Conservation (phyloP, 2,113 vertebrate species). For the Taurulus bubalis region DNA sequence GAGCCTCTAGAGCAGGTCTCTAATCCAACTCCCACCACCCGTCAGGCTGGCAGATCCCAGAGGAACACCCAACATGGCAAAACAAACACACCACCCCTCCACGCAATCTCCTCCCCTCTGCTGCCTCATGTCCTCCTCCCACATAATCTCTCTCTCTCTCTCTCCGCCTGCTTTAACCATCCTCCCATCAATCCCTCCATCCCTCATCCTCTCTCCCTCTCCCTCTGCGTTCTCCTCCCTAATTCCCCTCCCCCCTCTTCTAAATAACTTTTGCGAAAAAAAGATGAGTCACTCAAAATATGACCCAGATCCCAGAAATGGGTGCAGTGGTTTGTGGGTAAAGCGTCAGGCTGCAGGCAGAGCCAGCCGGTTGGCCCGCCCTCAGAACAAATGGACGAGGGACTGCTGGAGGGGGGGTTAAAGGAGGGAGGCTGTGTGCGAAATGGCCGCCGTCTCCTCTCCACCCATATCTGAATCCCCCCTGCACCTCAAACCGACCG, state of each 20-base stretch:
- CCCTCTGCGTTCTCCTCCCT: neutral
- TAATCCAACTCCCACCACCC: conserved; percentile 38
- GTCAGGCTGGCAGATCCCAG: conserved; percentile 53
- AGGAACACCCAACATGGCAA: conserved; percentile 69
- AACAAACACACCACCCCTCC: conserved; percentile 64
- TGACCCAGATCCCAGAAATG: conserved; percentile 73
- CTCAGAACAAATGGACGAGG: conserved; percentile 5
- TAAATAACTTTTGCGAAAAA: conserved; percentile 45
- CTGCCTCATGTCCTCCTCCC: conserved; percentile 20
- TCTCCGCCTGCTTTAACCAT: conserved; percentile 20
- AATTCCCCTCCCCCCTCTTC: neutral
- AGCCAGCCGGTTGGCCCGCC: neutral
- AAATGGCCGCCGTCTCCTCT: conserved; percentile 74
- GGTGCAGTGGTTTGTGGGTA: conserved; percentile 70
- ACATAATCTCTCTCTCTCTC: neutral
- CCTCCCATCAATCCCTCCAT: conserved; percentile 20
- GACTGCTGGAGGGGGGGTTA: neutral
- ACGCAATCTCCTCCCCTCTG: conserved; percentile 23
- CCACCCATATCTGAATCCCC: conserved; percentile 38
- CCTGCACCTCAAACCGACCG: conserved; percentile 6
- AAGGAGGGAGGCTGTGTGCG: conserved; percentile 38
- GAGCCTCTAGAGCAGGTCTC: conserved; percentile 57
- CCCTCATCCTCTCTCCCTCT: conserved; percentile 8
- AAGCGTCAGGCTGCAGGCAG: conserved; percentile 49
- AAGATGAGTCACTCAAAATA: conserved; percentile 73